These are phyloP conservation scores for Micrasema minimum DNA, from an alignment of 1,140 invertebrate genomes.

Conservation along the genomic window DNA sequence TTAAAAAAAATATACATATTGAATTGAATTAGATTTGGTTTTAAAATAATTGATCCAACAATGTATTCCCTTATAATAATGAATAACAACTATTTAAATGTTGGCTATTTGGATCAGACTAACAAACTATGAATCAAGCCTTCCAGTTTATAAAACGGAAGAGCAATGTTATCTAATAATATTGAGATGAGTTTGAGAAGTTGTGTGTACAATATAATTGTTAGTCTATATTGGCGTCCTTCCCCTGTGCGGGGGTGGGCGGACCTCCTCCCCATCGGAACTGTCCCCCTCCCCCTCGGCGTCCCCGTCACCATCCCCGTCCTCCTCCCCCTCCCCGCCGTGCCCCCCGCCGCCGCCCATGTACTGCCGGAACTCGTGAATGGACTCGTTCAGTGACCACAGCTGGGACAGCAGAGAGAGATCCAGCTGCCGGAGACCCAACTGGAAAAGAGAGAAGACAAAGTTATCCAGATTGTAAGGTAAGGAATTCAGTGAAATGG, in stretches of 20 bases:
- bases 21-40: too few relatives aligned
- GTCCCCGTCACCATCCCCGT: slow-evolving; percentile 8
- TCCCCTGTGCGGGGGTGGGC: slow-evolving; percentile 34
- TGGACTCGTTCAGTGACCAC: slow-evolving; percentile 88
- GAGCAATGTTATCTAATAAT: too few relatives aligned
- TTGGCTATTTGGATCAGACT: too few relatives aligned
- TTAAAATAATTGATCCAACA: too few relatives aligned
- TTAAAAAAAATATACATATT: too few relatives aligned
- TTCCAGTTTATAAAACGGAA: too few relatives aligned
- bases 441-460: slow-evolving; percentile 65
- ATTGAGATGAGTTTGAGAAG: not conserved
- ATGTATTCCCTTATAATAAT: too few relatives aligned
- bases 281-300: slow-evolving; percentile 48
- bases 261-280: slow-evolving; percentile 45
- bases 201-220: not conserved
- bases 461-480: not conserved
- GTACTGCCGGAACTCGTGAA: slow-evolving; percentile 82
- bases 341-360: slow-evolving; percentile 57
- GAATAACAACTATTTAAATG: too few relatives aligned
- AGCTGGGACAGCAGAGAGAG: slow-evolving; percentile 86
- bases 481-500: too few relatives aligned
- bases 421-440: slow-evolving; percentile 84
- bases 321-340: not conserved
- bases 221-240: slow-evolving; percentile 35
- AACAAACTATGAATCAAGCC: too few relatives aligned